Evolutionary conservation across 2,888 invertebrate genomes (phyloP).

Genomic region (Cordylochernes scorpioides): DNA sequence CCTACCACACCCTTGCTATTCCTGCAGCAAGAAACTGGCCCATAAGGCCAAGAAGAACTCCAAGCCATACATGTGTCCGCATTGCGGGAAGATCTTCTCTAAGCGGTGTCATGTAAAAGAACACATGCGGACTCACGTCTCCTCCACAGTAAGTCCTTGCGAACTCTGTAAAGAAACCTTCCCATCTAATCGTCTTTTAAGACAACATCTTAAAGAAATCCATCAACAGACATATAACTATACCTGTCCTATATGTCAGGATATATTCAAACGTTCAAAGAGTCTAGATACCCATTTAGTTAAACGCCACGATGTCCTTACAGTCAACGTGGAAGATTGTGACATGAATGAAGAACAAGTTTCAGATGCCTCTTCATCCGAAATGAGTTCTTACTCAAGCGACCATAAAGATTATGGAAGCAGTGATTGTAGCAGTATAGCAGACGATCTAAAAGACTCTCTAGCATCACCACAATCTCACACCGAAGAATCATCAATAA

Average conservation of each 20-base stretch:
- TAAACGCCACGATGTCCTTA: constrained; percentile 35
- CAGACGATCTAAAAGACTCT: too few species aligned
- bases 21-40: constrained; percentile 23
- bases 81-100: constrained; percentile 53
- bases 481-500: too few species aligned
- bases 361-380: constrained; percentile 7
- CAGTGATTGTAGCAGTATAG: constrained; percentile 12
- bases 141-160: constrained; percentile 50
- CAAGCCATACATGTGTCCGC: constrained; percentile 29
- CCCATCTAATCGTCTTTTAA: constrained; percentile 52
- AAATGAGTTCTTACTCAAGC: constrained; percentile 9
- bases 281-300: constrained; percentile 58
- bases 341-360: constrained; percentile 4
- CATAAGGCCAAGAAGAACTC: constrained; percentile 23
- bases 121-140: constrained; percentile 55
- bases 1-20: constrained; percentile 24
- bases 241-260: constrained; percentile 54
- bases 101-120: constrained; percentile 53
- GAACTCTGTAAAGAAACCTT: constrained; percentile 50
- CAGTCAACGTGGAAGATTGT: constrained; percentile 2
- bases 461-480: too few species aligned
- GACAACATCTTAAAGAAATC: constrained; percentile 50
- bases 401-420: constrained; percentile 12
- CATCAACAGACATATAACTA: constrained; percentile 55
- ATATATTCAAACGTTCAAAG: constrained; percentile 56